These are phyloP conservation scores for Equus przewalskii DNA, from an alignment of 2,113 vertebrate genomes.

Conservation along the genomic window DNA sequence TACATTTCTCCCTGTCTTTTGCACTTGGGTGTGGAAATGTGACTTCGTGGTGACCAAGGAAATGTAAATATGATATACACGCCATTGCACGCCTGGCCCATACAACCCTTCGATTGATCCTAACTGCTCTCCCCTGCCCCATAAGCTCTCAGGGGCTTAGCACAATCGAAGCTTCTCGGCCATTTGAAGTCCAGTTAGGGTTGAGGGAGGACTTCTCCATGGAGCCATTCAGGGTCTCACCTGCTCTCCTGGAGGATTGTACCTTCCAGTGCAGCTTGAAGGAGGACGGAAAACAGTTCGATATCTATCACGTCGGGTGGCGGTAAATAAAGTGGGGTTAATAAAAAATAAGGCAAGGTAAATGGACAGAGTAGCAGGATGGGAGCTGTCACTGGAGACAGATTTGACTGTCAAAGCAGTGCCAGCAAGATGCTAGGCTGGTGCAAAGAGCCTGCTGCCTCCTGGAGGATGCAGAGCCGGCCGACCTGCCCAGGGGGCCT, in stretches of 20 bases:
- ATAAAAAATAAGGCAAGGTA: background rate
- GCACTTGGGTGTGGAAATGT: background rate
- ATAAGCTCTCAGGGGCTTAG: background rate
- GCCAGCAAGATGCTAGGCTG: background rate
- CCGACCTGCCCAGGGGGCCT: background rate
- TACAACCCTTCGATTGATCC: background rate
- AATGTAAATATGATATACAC: fast-evolving
- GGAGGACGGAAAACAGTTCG: background rate
- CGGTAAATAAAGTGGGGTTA: background rate
- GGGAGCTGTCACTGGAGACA: background rate
- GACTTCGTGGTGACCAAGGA: background rate
- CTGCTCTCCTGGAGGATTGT: background rate
- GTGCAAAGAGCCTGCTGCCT: background rate
- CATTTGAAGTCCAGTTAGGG: background rate
- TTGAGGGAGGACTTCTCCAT: background rate
- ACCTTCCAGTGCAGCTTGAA: background rate
- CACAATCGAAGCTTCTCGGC: background rate
- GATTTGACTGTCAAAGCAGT: fast-evolving
- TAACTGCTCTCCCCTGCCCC: too few species aligned
- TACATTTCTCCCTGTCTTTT: background rate
- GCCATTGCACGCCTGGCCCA: background rate
- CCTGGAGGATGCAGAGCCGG: background rate
- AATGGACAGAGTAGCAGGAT: background rate
- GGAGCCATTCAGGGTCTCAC: background rate
- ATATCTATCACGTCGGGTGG: background rate